Base-by-base conservation (phyloP, 2,113 vertebrate species). In the Tor tambroides region DNA sequence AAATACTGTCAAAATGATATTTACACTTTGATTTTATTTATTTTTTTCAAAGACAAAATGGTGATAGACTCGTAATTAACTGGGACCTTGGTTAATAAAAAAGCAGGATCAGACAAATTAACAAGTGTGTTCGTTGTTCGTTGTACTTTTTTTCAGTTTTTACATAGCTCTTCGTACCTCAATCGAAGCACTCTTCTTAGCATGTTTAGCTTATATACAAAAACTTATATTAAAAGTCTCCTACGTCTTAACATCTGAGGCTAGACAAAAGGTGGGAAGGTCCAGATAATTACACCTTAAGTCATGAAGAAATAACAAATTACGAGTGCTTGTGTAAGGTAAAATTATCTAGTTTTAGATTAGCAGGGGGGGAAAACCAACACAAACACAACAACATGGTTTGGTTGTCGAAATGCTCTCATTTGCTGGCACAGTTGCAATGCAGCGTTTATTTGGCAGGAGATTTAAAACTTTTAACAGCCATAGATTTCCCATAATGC, bases 391-490 rank as follows among this genome's bases (percentile, higher is more conserved):
- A 41, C 32, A 76, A 43, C n/a, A 85, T 75, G 59, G 17, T 79
- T 65, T 32, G 41, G 86, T 78, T 77, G 92, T 85, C 90, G 88
- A 89, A 90, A 23, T 23, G 35, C 69, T 41, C 35, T 92, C 89
- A 92, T 83, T 35, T 85, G 83, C 91, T 94, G 94, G 93, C 94
- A 93, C 80, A 72, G 91, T 89, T 87, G 84, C 92, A 91, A 88
- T 89, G 86, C 90, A 88, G 87, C 90, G 84, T 83, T 88, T 92
- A 87, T 89, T 91, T 94, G 94, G 94, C 92, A 92, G 85, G 74
- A 92, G 91, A 95, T 94, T 90, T 94, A 87, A 87, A 87, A 80
- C 79, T 86, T n/a, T 11, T 84, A 87, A 88, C 91, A 92, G 82
- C 87, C 88, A 91, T 92, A 12, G 11, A 46, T 3, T 46, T 46